Base-by-base conservation (phyloP, 2,888 invertebrate species). In the Catocala fraxini region DNA sequence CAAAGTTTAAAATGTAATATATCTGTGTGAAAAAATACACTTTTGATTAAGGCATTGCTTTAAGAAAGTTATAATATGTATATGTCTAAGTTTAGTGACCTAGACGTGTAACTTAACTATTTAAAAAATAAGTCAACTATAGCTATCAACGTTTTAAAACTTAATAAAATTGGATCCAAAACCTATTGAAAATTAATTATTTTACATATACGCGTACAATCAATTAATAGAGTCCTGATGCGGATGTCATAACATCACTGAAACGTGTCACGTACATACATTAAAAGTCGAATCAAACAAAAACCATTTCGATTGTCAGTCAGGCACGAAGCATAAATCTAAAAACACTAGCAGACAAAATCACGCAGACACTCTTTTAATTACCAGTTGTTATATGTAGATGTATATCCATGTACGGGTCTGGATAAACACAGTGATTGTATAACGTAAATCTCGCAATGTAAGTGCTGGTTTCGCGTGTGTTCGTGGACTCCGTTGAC, bases 401-500 rank as follows among this genome's bases (percentile, higher is more conserved):
- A 59, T 11, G 5, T 12, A 48, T 48, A 34, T 56, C 33, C 52
- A 52, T 46, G 48, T 62, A 43, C 33, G 34, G 41, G 25, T 6
- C 48, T 53, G 53, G 43, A 43, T 55, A 41, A 15, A 15, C 53
- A 51, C 35, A 61, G 6, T 35, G 52, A 65, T 49, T 49, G 56
- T 33, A 43, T 47, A 51, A 61, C 34, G 65, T 68, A 79, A 77
- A 78, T 73, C 77, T 74, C 64, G 51, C 66, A 62, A 61, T 71
- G 63, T 68, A 70, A 70, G 47, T 59, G 64, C 67, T 55, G 63
- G 68, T 58, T 65, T 70, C 55, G 67, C 70, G 63, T 68, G 68
- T 71, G 33, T 47, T 57, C 15, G 39, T 45, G 10, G 34, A 48
- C 48, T 48, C 7, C 48, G 80, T 77, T 82, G 85, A 83, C 82